Conservation (phyloP, 2,113 vertebrate species). For the Turdus rufiventris region DNA sequence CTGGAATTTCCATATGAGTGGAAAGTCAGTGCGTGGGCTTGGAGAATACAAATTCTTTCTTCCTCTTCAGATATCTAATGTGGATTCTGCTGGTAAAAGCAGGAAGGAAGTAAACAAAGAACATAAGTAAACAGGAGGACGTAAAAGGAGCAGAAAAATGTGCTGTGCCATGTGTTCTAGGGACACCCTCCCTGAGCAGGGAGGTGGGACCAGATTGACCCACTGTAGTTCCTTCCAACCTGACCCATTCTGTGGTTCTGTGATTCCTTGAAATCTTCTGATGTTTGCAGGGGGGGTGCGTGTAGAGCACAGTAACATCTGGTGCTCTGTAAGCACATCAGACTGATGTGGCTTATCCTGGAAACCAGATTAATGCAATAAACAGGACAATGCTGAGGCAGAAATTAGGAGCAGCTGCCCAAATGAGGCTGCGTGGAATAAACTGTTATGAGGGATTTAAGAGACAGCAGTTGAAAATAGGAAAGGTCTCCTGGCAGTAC, state of each 20-base stretch:
- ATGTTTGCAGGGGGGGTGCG: background rate
- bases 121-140: background rate
- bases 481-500: background rate
- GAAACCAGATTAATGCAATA: constrained; percentile 1
- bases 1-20: background rate
- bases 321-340: background rate
- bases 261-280: background rate
- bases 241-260: background rate
- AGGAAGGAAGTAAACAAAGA: constrained; percentile 3
- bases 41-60: background rate
- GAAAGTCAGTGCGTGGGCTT: background rate
- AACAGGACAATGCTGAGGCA: background rate
- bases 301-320: background rate
- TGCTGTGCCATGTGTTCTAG: background rate
- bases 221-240: background rate
- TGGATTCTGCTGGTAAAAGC: constrained; percentile 2
- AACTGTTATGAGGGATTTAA: background rate
- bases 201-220: background rate
- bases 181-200: background rate
- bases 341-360: constrained; percentile 5
- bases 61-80: background rate
- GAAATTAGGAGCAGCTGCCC: constrained; percentile 22
- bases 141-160: background rate
- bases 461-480: background rate
- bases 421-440: background rate